Base-by-base conservation (phyloP, 1,140 invertebrate species). In the Pectinophora gossypiella region DNA sequence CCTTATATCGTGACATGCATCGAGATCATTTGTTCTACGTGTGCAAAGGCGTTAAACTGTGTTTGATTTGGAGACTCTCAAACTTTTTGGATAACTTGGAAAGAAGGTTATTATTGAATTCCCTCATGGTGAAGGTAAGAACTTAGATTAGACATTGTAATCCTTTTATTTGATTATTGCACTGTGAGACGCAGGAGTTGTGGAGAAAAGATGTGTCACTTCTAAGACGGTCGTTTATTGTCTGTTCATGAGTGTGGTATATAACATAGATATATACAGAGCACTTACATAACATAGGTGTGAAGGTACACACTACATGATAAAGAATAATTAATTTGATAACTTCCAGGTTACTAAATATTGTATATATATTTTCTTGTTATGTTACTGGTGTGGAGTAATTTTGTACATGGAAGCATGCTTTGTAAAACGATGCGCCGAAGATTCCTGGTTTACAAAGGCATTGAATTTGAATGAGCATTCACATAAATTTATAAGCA, bases 341-440 rank as follows among this genome's bases (percentile, higher is more conserved):
- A n/a, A n/a, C n/a, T 66, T 75, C 42, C 54, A 86, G 83, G 58
- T 83, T 40, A 51, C 70, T 15, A 88, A 88, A 59, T 88, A 88
- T 51, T 78, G 75, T 51, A 67, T 82, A n/a, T 87, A 81, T 27
- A 76, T 88, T 18, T 54, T 71, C 21, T 66, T 88, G 12, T 58
- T 85, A 19, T 80, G 76, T 54, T 88, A 88, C 59, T 88, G 81
- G 82, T 83, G 74, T 32, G 85, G 85, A 16, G 66, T 83, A 3
- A 69, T 88, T 45, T 65, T 88, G 32, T 88, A 77, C 45, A 76
- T 85, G 71, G 77, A 81, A 46, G 73, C 87, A 18, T 88, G 87
- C 60, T 87, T 87, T 46, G 76, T 79, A 18, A 70, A 64, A 51
- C 68, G 72, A 47, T 88, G 87, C 53, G 75, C 76, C 6, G 68